Evolutionary conservation across 2,797 vertebrate species (phyloP).

Genomic region (Sebastes glaucus): DNA sequence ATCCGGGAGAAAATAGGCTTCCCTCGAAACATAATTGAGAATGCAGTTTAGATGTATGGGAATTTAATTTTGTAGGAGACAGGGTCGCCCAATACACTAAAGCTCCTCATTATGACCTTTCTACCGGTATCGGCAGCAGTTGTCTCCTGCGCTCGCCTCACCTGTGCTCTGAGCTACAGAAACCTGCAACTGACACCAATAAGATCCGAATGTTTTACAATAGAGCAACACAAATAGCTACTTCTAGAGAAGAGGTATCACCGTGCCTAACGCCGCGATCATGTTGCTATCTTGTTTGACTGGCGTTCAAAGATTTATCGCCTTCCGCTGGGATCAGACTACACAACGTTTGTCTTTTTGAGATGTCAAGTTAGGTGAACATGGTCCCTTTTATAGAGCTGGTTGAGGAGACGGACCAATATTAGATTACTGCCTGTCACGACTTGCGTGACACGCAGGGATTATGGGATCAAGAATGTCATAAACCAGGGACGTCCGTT

Average conservation of each 20-base stretch:
- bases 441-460: neutral
- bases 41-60: no score
- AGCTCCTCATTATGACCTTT: neutral
- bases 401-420: neutral
- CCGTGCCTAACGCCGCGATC: no score
- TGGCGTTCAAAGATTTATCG: no score
- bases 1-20: no score
- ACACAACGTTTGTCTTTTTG: neutral
- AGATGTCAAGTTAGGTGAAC: conserved; percentile 1
- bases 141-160: neutral
- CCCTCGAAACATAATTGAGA: no score
- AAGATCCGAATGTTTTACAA: neutral
- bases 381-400: neutral
- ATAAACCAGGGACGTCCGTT: neutral
- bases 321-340: neutral
- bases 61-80: no score
- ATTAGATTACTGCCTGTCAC: neutral
- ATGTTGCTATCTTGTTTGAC: no score
- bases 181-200: neutral
- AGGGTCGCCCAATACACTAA: no score
- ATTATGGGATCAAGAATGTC: conserved; percentile 10
- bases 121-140: neutral
- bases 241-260: no score
- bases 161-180: neutral
- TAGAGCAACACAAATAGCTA: neutral